These are phyloP conservation scores for Orientallactaga sibirica DNA, from an alignment of 2,797 vertebrate genomes.

Conservation along the genomic window DNA sequence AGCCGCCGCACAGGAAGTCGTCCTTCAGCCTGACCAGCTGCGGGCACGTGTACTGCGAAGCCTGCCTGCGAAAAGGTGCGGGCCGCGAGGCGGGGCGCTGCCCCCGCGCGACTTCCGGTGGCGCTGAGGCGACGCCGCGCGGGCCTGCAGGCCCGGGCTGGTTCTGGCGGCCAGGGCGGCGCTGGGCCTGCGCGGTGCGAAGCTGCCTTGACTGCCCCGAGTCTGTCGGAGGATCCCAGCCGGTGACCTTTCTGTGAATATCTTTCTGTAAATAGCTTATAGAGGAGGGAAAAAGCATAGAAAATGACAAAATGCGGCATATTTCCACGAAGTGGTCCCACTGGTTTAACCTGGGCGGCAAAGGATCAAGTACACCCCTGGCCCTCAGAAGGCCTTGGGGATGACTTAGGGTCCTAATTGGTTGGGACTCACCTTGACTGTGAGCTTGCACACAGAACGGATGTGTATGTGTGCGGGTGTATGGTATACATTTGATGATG, in stretches of 20 bases:
- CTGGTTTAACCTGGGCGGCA: background rate
- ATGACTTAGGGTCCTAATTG: background rate
- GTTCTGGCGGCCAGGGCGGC: no score
- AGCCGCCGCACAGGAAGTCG: constrained; percentile 81
- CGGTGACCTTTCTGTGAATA: background rate
- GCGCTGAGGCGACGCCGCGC: no score
- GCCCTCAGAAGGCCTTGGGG: background rate
- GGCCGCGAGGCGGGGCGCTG: no score
- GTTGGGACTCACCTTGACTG: background rate
- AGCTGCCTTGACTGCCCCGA: background rate
- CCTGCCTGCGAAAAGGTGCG: constrained; percentile 93
- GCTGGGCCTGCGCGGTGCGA: background rate
- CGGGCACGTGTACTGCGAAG: constrained; percentile 93
- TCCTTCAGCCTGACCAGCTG: constrained; percentile 92
- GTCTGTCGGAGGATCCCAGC: background rate
- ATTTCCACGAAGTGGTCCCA: background rate
- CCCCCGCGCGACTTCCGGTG: background rate
- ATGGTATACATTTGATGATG: background rate
- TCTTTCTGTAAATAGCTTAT: background rate
- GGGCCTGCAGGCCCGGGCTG: background rate
- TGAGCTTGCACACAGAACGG: background rate
- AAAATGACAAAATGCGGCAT: background rate
- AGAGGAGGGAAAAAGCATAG: accelerated
- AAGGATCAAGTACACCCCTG: background rate
- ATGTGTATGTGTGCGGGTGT: no score